Conservation (phyloP, 2,888 invertebrate species). For the Mesorhabditis belari region DNA sequence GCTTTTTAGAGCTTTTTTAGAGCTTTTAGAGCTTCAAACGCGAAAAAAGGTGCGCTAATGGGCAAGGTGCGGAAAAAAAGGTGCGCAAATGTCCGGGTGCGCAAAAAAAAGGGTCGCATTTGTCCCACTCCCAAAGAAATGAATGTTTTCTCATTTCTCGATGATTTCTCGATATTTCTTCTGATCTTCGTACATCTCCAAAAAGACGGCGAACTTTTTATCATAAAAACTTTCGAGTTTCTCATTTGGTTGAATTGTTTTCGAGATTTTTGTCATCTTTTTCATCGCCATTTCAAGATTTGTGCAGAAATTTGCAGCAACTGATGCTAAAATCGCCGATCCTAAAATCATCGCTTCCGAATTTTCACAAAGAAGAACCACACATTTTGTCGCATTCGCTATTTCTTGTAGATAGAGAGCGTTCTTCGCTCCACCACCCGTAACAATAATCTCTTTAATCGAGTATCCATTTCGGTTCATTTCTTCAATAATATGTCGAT, state of each 20-base stretch:
- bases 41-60: too few relatives aligned
- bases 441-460: neutral
- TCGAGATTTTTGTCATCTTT: neutral
- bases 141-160: too few relatives aligned
- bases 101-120: too few relatives aligned
- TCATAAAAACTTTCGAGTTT: neutral
- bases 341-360: neutral
- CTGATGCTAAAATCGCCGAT: neutral
- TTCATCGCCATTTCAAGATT: neutral
- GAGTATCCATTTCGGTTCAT: neutral
- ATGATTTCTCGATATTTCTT: neutral
- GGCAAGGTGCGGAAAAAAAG: too few relatives aligned
- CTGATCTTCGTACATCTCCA: neutral
- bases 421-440: neutral
- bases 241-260: neutral
- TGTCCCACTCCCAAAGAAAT: too few relatives aligned
- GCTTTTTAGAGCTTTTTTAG: too few relatives aligned
- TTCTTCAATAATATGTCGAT: neutral
- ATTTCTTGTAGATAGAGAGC: neutral
- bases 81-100: too few relatives aligned
- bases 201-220: neutral
- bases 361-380: neutral
- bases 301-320: neutral
- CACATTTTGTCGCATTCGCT: neutral
- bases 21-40: too few relatives aligned